phyloP scores from a whole-genome alignment of 2,888 invertebrate genomes.

The Sphaerophoria rueppellii region DNA sequence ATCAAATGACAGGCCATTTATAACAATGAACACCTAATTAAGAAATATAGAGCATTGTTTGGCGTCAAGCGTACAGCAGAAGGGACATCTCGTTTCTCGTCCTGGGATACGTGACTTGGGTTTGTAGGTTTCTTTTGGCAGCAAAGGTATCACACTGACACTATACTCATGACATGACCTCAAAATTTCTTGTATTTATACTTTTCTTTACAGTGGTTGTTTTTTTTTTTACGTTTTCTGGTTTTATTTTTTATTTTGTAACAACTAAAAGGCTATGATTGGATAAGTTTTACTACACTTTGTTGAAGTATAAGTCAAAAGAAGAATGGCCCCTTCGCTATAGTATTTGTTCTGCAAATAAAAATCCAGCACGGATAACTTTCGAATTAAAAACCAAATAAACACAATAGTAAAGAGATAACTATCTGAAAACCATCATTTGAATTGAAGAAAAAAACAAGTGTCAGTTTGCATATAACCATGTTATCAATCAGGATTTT shows the following conservation, averaged over 20 bases:
- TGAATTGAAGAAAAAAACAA: too few relatives aligned
- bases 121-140: conserved; percentile 48
- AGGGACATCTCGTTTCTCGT: conserved; percentile 57
- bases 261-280: too few relatives aligned
- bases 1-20: conserved; percentile 73
- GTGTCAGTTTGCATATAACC: too few relatives aligned
- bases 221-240: too few relatives aligned
- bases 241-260: too few relatives aligned
- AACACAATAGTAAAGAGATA: too few relatives aligned
- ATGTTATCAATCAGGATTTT: too few relatives aligned
- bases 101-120: conserved; percentile 65
- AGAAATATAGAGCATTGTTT: conserved; percentile 73
- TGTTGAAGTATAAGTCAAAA: too few relatives aligned
- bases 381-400: conserved; percentile 61
- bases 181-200: conserved; percentile 65
- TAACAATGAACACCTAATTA: conserved; percentile 74
- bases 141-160: background rate
- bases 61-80: conserved; percentile 69
- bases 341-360: conserved; percentile 56
- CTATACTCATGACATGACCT: conserved; percentile 69
- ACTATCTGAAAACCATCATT: too few relatives aligned
- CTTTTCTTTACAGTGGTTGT: conserved; percentile 28
- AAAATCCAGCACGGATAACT: conserved; percentile 65
- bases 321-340: too few relatives aligned
- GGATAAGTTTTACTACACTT: too few relatives aligned